A percentile compares a stretch with the other conserved stretches of the same genome.
Conservation (phyloP, 2,797 vertebrate species). For the Aplochiton taeniatus region DNA sequence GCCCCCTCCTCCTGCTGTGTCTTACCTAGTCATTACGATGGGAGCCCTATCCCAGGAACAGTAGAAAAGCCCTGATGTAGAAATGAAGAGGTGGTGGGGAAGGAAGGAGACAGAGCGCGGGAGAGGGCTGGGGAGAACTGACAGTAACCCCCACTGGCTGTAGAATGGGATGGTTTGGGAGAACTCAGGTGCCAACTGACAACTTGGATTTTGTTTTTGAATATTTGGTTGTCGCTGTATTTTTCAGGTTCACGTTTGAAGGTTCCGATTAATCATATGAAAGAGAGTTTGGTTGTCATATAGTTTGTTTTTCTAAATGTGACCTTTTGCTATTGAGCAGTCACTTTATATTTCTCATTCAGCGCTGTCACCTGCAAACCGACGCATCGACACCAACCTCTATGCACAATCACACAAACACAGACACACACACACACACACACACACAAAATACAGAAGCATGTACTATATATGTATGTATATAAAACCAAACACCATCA, state of each 20-base stretch:
- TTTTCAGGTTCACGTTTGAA: conserved; percentile 60
- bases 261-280: conserved; percentile 59
- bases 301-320: conserved; percentile 51
- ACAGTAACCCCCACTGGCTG: conserved; percentile 65
- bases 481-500: conserved; percentile 51
- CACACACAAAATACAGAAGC: conserved; percentile 4
- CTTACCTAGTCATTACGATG: conserved; percentile 42
- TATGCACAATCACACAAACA: background rate
- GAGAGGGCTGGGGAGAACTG: conserved; percentile 35
- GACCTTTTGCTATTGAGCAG: conserved; percentile 46
- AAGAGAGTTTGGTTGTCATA: conserved; percentile 50
- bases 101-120: conserved; percentile 33
- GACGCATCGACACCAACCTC: no score
- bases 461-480: background rate
- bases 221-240: conserved; percentile 29
- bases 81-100: conserved; percentile 37
- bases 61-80: conserved; percentile 44
- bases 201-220: conserved; percentile 56
- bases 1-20: conserved; percentile 36
- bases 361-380: conserved; percentile 4
- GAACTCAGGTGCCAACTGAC: conserved; percentile 62
- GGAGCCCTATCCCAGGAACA: conserved; percentile 38
- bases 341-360: conserved; percentile 39
- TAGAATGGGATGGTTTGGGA: conserved; percentile 62
- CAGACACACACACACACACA: background rate